These are phyloP conservation scores for Anoplolepis gracilipes DNA, from an alignment of 1,140 invertebrate genomes.

Conservation along the genomic window DNA sequence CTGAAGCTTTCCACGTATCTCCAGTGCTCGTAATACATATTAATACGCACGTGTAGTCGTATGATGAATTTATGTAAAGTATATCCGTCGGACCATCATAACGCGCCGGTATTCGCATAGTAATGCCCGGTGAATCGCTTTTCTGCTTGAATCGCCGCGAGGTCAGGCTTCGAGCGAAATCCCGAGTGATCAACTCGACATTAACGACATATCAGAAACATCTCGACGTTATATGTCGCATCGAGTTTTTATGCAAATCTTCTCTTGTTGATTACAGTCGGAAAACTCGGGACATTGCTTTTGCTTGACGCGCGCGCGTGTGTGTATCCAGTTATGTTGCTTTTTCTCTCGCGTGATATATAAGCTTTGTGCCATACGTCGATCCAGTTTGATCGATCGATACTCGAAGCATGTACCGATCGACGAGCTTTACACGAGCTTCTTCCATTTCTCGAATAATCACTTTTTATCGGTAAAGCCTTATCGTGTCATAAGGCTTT, in stretches of 20 bases:
- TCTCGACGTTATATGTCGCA: background rate
- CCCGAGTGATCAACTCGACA: background rate
- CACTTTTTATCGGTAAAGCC: background rate
- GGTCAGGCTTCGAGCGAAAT: background rate
- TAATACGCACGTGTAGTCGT: slow-evolving; percentile 39
- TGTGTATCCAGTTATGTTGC: slow-evolving; percentile 16
- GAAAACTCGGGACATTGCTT: background rate
- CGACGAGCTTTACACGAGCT: background rate
- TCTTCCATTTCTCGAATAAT: background rate
- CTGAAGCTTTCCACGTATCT: slow-evolving; percentile 78
- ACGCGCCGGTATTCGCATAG: slow-evolving; percentile 20
- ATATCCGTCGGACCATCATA: slow-evolving; percentile 9
- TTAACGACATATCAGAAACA: background rate
- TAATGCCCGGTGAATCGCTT: slow-evolving; percentile 22
- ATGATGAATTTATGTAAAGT: slow-evolving; percentile 48
- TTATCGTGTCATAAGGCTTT: background rate
- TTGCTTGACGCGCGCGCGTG: background rate
- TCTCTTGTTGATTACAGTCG: background rate
- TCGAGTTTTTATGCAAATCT: background rate
- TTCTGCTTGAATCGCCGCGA: slow-evolving; percentile 3
- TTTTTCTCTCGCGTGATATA: slow-evolving; percentile 30
- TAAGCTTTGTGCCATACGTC: slow-evolving; percentile 55
- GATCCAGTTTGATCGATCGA: slow-evolving; percentile 15
- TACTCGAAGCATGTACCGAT: background rate
- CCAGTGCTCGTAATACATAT: slow-evolving; percentile 66